phyloP scores from a whole-genome alignment of 2,113 vertebrate species.

The Lynx canadensis region DNA sequence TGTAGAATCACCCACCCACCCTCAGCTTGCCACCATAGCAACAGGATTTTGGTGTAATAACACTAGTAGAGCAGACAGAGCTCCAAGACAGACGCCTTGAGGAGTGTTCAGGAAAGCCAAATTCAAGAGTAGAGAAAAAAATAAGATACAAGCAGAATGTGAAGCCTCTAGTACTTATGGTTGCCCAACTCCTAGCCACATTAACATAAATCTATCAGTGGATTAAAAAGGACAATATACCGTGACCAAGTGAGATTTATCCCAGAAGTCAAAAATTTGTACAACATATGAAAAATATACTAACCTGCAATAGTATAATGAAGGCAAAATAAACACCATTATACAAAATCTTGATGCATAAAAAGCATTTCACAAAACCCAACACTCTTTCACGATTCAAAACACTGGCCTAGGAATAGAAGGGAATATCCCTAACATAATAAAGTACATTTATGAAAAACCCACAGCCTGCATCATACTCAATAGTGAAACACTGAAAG shows the following conservation, averaged over 20 bases:
- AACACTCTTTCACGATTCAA: too few relatives aligned
- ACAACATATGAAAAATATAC: too few relatives aligned
- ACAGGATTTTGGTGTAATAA: background rate
- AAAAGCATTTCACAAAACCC: too few relatives aligned
- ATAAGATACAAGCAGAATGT: background rate
- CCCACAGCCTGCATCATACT: too few relatives aligned
- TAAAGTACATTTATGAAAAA: too few relatives aligned
- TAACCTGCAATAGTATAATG: too few relatives aligned
- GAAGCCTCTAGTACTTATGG: background rate
- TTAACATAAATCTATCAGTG: background rate
- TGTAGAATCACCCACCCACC: background rate
- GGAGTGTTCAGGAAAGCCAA: background rate
- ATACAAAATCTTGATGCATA: too few relatives aligned
- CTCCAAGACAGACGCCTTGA: background rate
- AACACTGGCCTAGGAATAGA: too few relatives aligned
- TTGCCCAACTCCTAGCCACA: background rate
- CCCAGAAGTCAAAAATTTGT: background rate
- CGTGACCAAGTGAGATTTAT: background rate
- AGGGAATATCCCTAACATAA: too few relatives aligned
- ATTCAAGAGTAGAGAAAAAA: background rate
- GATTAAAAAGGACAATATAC: background rate
- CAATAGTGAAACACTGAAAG: too few relatives aligned
- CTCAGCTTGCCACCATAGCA: background rate
- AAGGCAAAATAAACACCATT: too few relatives aligned
- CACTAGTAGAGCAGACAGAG: background rate